Conservation (phyloP, 1,140 invertebrate genomes). For the Pissodes strobi region DNA sequence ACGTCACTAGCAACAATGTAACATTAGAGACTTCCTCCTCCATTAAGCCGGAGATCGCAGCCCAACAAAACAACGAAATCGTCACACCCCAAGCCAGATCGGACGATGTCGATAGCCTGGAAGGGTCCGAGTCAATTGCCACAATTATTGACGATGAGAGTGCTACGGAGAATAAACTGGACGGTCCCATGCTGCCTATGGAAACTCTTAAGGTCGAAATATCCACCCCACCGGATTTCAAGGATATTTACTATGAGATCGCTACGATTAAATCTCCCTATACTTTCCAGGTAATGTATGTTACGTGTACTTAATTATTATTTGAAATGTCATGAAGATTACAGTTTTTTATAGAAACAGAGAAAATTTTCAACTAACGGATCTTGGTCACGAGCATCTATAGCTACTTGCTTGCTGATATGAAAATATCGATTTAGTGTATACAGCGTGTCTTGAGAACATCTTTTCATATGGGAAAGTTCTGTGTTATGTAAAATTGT, state of each 20-base stretch:
- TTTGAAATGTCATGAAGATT: background rate
- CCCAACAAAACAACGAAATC: conserved; percentile 44
- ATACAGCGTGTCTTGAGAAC: too few species aligned
- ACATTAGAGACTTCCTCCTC: conserved; percentile 57
- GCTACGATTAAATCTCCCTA: conserved; percentile 88
- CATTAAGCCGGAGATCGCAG: conserved; percentile 31
- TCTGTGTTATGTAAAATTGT: too few species aligned
- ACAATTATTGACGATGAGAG: conserved; percentile 64
- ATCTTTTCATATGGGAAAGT: too few species aligned
- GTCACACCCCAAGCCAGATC: conserved; percentile 49
- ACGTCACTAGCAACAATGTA: conserved; percentile 55
- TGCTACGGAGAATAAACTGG: conserved; percentile 63
- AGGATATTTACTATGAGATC: conserved; percentile 83
- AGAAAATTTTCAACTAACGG: background rate
- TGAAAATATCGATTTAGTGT: too few species aligned
- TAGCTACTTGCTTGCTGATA: too few species aligned
- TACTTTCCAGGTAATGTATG: conserved; percentile 73
- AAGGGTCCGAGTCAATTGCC: conserved; percentile 68
- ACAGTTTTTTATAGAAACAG: background rate
- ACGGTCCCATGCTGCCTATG: conserved; percentile 64
- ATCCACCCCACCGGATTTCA: conserved; percentile 80
- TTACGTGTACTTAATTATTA: too few species aligned
- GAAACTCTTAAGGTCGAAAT: conserved; percentile 85
- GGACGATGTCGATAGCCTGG: conserved; percentile 68
- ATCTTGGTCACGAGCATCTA: too few species aligned